A percentile compares a stretch with the other conserved stretches of the same genome.
Conservation (phyloP, 2,888 invertebrate species). For the Platycnemis pennipes region DNA sequence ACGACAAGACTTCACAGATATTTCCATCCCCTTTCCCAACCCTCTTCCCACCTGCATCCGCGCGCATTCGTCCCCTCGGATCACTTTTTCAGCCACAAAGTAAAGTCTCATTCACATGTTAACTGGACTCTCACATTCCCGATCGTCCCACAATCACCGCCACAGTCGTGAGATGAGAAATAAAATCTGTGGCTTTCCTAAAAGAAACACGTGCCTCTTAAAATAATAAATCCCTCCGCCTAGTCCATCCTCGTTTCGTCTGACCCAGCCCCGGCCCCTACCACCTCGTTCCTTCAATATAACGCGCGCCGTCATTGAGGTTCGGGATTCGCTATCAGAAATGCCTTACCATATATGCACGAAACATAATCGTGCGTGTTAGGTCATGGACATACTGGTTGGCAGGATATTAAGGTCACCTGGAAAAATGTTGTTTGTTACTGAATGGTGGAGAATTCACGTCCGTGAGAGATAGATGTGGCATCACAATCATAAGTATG, state of each 20-base stretch:
- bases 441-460: neutral
- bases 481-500: neutral
- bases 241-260: neutral
- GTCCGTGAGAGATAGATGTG: neutral
- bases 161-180: neutral
- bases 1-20: neutral
- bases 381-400: neutral
- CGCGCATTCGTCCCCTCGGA: neutral
- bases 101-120: neutral
- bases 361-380: neutral
- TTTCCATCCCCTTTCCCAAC: neutral
- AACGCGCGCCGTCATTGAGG: neutral
- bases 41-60: no score
- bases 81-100: neutral
- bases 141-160: neutral
- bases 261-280: neutral
- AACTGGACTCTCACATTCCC: neutral
- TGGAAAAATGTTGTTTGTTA: neutral
- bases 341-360: neutral
- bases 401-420: neutral
- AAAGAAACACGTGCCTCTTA: neutral
- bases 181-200: neutral
- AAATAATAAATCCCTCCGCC: neutral
- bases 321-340: neutral
- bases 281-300: neutral